These are phyloP conservation scores for Eueides isabella DNA, from an alignment of 1,140 invertebrate genomes.

Conservation along the genomic window DNA sequence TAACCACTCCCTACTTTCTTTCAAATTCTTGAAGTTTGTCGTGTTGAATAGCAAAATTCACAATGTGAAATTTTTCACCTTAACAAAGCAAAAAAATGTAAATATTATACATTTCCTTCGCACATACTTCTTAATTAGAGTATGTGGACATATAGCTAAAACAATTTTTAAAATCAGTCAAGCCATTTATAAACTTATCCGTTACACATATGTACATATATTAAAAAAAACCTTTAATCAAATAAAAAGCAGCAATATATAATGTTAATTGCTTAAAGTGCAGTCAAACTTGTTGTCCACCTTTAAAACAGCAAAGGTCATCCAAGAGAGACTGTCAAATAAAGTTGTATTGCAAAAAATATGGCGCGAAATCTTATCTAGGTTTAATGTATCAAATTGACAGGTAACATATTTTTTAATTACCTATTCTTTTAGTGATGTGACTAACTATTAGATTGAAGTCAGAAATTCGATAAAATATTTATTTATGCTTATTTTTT, in stretches of 20 bases:
- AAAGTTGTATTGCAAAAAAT: not conserved
- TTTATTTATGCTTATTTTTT: too few relatives aligned
- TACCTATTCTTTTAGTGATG: not conserved
- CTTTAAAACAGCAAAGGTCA: not conserved
- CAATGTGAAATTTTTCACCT: too few relatives aligned
- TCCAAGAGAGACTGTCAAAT: not conserved
- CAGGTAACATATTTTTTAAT: not conserved
- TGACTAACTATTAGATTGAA: not conserved
- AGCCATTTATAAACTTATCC: too few relatives aligned
- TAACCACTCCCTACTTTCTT: too few relatives aligned
- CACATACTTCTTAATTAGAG: too few relatives aligned
- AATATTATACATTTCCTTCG: too few relatives aligned
- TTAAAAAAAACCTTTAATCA: not conserved
- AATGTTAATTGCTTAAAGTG: not conserved
- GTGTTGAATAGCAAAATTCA: too few relatives aligned
- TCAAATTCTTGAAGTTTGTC: too few relatives aligned
- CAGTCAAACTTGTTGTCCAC: slow-evolving; percentile 6
- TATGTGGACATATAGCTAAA: too few relatives aligned
- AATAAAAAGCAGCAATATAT: not conserved
- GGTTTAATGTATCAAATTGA: not conserved
- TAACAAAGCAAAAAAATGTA: too few relatives aligned
- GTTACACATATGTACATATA: too few relatives aligned
- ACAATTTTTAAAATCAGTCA: too few relatives aligned
- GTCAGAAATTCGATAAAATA: not conserved
- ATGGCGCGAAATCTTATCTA: slow-evolving; percentile 1